phyloP scores from a whole-genome alignment of 2,888 invertebrate species.

The Scaptomyza tumidula region DNA sequence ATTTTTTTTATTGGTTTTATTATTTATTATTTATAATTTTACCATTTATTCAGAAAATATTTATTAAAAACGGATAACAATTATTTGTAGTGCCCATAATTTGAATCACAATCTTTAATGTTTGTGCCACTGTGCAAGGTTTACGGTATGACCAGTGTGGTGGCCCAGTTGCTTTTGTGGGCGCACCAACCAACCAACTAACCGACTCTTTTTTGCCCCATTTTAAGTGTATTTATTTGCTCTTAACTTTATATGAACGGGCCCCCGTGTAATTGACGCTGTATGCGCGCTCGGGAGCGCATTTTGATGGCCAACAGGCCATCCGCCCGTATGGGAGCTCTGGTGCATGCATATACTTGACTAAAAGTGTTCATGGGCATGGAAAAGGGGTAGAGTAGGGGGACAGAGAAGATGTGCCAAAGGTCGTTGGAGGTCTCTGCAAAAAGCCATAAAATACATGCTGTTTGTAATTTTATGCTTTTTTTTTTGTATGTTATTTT shows the following conservation, averaged over 20 bases:
- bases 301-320: conserved; percentile 59
- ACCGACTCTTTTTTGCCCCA: conserved; percentile 36
- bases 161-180: conserved; percentile 23
- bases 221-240: conserved; percentile 79
- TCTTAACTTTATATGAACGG: conserved; percentile 76
- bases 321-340: conserved; percentile 47
- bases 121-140: conserved; percentile 25
- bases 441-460: conserved; percentile 65
- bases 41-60: no score
- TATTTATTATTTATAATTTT: no score
- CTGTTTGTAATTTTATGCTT: conserved; percentile 25
- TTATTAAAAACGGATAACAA: no score
- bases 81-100: no score
- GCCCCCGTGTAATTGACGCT: conserved; percentile 77
- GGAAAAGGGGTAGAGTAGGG: background rate
- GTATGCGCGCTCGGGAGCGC: conserved; percentile 60
- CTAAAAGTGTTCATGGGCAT: background rate
- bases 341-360: conserved; percentile 6
- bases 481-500: conserved; percentile 42
- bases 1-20: no score
- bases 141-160: conserved; percentile 10
- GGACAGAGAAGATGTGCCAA: conserved; percentile 1
- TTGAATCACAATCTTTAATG: background rate
- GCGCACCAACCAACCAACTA: conserved; percentile 33
- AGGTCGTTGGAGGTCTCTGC: conserved; percentile 7